A percentile compares a stretch with the other conserved stretches of the same genome.
phyloP scores from a whole-genome alignment of 2,113 vertebrate genomes.

The Crotophaga sulcirostris region DNA sequence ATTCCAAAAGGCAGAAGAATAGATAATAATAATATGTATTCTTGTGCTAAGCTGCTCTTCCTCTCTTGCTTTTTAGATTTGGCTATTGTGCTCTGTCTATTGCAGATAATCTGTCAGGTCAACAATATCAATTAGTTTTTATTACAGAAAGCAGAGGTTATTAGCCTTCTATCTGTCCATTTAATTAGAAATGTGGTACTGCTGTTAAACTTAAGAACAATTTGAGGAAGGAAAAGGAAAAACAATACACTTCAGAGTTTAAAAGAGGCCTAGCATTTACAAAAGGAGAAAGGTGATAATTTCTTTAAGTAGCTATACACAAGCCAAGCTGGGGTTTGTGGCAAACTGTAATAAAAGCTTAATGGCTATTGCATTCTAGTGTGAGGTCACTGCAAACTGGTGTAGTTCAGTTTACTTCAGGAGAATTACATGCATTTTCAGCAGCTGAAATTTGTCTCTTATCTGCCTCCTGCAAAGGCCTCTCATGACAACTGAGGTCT shows the following conservation, averaged over 20 bases:
- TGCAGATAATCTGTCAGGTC: slow-evolving; percentile 68
- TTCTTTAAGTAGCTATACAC: not conserved
- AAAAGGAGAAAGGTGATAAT: not conserved
- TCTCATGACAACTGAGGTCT: not conserved
- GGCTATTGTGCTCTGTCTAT: slow-evolving; percentile 54
- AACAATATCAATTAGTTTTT: slow-evolving; percentile 74
- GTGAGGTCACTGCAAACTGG: not conserved
- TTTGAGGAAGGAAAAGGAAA: not conserved
- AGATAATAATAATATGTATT: slow-evolving; percentile 25
- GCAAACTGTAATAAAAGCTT: not conserved
- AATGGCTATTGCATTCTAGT: not conserved
- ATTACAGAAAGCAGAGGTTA: slow-evolving; percentile 72
- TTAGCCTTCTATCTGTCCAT: slow-evolving; percentile 57
- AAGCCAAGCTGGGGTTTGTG: not conserved
- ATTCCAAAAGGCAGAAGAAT: slow-evolving; percentile 23
- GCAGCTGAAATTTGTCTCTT: not conserved
- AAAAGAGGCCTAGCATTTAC: not conserved
- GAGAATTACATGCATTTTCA: not conserved
- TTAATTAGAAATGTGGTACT: slow-evolving; percentile 73
- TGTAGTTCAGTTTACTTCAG: not conserved
- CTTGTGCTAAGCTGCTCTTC: slow-evolving; percentile 4
- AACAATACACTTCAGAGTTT: not conserved
- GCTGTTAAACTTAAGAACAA: slow-evolving; percentile 31
- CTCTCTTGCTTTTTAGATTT: slow-evolving; percentile 24
- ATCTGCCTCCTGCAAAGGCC: not conserved